These are phyloP conservation scores for Lophius americanus DNA, from an alignment of 2,797 vertebrate genomes.

Conservation along the genomic window DNA sequence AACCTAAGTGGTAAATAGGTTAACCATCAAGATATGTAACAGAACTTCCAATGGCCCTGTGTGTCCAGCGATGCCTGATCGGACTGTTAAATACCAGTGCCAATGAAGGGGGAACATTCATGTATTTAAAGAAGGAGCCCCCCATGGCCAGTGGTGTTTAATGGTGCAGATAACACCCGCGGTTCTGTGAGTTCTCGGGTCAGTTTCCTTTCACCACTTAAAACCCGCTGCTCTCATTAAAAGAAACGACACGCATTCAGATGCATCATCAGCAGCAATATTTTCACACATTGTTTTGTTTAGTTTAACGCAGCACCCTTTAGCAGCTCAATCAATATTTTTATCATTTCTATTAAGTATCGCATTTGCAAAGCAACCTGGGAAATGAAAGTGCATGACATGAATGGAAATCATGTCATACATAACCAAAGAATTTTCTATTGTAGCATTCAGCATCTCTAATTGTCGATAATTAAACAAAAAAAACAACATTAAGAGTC, in stretches of 20 bases:
- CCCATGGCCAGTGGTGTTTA: constrained; percentile 50
- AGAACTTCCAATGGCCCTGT: constrained; percentile 47
- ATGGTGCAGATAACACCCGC: constrained; percentile 53
- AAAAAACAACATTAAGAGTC: neutral
- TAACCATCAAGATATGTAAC: constrained; percentile 33
- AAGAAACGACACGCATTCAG: neutral
- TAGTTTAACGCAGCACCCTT: too few species aligned
- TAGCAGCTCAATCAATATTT: too few species aligned
- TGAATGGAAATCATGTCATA: neutral
- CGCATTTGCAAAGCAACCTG: too few species aligned
- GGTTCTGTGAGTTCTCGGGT: constrained; percentile 29
- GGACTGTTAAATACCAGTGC: constrained; percentile 68
- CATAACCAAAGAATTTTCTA: neutral
- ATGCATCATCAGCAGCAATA: neutral
- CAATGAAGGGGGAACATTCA: constrained; percentile 61
- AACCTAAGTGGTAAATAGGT: constrained; percentile 19
- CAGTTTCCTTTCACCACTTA: constrained; percentile 14
- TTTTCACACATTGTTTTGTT: too few species aligned
- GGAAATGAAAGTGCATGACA: too few species aligned
- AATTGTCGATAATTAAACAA: constrained; percentile 6
- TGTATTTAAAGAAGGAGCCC: constrained; percentile 49
- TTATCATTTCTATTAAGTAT: too few species aligned
- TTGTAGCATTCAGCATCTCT: neutral
- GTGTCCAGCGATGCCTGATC: constrained; percentile 55
- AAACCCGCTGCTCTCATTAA: neutral